Evolutionary conservation across 1,140 invertebrate species (phyloP).

Genomic region (Dufourea novaeangliae): DNA sequence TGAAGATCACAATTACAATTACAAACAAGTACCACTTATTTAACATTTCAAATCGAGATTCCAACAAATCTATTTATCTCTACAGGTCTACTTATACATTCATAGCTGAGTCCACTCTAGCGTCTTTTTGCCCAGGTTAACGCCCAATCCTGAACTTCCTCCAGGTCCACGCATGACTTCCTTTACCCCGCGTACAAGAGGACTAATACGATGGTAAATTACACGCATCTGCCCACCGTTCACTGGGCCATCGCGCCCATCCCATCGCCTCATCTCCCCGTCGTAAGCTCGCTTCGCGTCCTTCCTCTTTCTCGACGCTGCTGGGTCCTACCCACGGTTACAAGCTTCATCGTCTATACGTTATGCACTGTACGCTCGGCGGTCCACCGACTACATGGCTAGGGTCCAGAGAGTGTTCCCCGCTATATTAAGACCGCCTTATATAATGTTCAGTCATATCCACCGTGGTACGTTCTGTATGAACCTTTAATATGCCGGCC

Average conservation of each 20-base stretch:
- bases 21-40: too few species aligned
- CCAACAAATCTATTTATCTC: too few species aligned
- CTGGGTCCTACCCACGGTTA: background rate
- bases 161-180: conserved; percentile 6
- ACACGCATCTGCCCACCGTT: conserved; percentile 4
- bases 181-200: background rate
- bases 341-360: conserved; percentile 25
- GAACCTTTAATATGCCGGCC: conserved; percentile 60
- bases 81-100: too few species aligned
- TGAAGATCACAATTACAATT: too few species aligned
- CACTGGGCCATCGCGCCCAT: background rate
- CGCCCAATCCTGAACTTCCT: background rate
- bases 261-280: too few species aligned
- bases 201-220: conserved; percentile 30
- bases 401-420: conserved; percentile 68
- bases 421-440: conserved; percentile 71
- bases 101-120: too few species aligned
- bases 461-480: conserved; percentile 36
- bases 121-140: too few species aligned
- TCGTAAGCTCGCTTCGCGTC: background rate
- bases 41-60: too few species aligned
- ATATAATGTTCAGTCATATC: conserved; percentile 70
- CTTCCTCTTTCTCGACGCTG: background rate
- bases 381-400: conserved; percentile 62
- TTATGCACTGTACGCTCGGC: conserved; percentile 12